Evolutionary conservation across 2,888 invertebrate genomes (phyloP), one percentile per base, ranked within the genome.

Genomic region (Cerceris ruficornis): DNA sequence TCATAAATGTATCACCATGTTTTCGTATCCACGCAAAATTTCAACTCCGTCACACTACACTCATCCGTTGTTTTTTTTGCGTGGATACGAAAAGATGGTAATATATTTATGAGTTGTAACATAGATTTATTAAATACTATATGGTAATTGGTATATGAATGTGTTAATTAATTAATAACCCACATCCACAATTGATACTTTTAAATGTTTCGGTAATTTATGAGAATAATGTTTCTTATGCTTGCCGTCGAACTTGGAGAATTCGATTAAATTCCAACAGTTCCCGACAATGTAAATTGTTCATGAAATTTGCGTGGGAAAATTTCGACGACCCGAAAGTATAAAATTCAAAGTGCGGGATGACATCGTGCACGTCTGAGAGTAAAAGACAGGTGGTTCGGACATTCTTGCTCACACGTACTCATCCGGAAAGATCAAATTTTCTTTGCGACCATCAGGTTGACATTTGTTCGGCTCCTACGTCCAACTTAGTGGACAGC

Each of bases 361-460:
- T 57, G 79, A 67, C 68, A 72, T 64, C 43, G 69, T 14, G 59
- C 14, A 54, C 66, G 67, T 67, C 73, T 59, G 67, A 14, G 72
- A 72, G 57, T 59, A 50, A 66, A 75, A 71, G 60, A 46, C 69
- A 75, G 57, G 59, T 79, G 71, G 60, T 64, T 69, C 58, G 49
- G 79, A 66, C 68, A 67, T 67, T 67, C 64, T 64, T 69, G 71
- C 59, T 54, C 79, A 39, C 68, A 62, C 69, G 57, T 65, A 75
- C 69, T 62, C 76, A 62, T 67, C 66, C 60, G 28, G 71, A 54
- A 69, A 50, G 71, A 75, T 69, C 69, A 64, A 79, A 83, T 83
- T 81, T 82, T 79, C 83, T 79, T 79, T 79, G 69, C 64, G 77
- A 64, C 83, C 71, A 79, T 82, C 79, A 75, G 28, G 49, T 69